Base-by-base conservation (phyloP, 2,113 vertebrate genomes). In the Scophthalmus maximus region DNA sequence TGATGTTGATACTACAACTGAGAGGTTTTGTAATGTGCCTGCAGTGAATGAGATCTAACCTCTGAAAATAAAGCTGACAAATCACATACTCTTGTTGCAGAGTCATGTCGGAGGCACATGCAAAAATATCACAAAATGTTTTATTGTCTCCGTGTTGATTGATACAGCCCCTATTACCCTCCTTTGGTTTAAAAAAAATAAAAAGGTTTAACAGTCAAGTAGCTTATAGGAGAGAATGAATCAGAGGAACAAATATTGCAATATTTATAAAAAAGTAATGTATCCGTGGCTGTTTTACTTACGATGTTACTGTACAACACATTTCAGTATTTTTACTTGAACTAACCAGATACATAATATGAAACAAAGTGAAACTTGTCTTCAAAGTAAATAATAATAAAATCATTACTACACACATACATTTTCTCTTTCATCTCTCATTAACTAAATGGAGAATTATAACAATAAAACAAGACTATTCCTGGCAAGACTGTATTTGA, bases 191-290 rank as follows among this genome's bases (percentile, higher is more conserved):
- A 14, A 67, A 71, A 71, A 5, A 70, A 84, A n/a, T n/a, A n/a
- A 17, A 46, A 78, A 70, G 44, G n/a, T 63, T 10, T 88, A 92
- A 92, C 91, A 91, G 91, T 91, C 91, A 61, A 51, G 44, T 68
- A 73, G 76, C 56, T 78, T 55, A 55, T 55, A 42, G n/a, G n/a
- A 76, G 9, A 87, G 12, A 71, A 67, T 29, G 8, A 66, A 5
- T 11, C 15, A 30, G 36, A 23, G 36, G 42, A 42, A 81, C 26
- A 78, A 57, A 72, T 60, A 59, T 67, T 67, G 49, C 42, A 36
- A 40, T 57, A 55, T 64, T 69, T 40, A n/a, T 44, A 52, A 63
- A 42, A 68, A 60, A 61, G 29, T 60, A 58, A 68, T 67, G 18
- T 62, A 59, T 89, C 78, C 91, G 89, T 91, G 84, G 88, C 84